phyloP scores from a whole-genome alignment of 2,888 invertebrate genomes.

The Rhamnusium bicolor region DNA sequence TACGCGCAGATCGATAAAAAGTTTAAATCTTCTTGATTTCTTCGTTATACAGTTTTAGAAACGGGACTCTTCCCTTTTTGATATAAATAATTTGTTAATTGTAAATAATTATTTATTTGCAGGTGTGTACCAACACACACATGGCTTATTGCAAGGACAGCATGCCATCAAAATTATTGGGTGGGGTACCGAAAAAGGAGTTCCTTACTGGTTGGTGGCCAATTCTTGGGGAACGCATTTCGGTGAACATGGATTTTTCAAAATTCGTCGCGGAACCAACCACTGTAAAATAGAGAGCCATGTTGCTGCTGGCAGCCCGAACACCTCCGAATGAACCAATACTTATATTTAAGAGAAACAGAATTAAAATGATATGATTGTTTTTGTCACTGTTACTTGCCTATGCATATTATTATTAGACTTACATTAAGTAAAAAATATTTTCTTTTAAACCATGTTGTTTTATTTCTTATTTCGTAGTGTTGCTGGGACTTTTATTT shows the following conservation, averaged over 20 bases:
- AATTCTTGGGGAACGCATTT: neutral
- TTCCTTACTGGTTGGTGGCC: neutral
- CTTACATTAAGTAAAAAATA: neutral
- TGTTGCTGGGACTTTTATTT: too few relatives aligned
- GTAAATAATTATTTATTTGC: neutral
- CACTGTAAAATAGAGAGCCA: neutral
- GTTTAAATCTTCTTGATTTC: too few relatives aligned
- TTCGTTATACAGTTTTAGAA: too few relatives aligned
- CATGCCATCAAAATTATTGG: conserved; percentile 16
- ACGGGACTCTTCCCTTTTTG: too few relatives aligned
- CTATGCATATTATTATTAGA: neutral
- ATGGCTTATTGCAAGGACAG: neutral
- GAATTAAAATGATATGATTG: neutral
- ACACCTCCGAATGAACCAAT: neutral
- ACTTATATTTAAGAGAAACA: neutral
- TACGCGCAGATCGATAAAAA: too few relatives aligned
- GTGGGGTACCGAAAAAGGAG: conserved; percentile 4
- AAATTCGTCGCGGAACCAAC: neutral
- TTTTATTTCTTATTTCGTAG: too few relatives aligned
- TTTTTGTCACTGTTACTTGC: neutral
- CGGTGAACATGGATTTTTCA: conserved; percentile 20
- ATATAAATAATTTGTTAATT: too few relatives aligned
- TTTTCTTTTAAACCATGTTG: too few relatives aligned
- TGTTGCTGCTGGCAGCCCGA: neutral
- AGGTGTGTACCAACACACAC: neutral